Conservation (phyloP, 2,797 vertebrate genomes). For the Selene dorsalis region DNA sequence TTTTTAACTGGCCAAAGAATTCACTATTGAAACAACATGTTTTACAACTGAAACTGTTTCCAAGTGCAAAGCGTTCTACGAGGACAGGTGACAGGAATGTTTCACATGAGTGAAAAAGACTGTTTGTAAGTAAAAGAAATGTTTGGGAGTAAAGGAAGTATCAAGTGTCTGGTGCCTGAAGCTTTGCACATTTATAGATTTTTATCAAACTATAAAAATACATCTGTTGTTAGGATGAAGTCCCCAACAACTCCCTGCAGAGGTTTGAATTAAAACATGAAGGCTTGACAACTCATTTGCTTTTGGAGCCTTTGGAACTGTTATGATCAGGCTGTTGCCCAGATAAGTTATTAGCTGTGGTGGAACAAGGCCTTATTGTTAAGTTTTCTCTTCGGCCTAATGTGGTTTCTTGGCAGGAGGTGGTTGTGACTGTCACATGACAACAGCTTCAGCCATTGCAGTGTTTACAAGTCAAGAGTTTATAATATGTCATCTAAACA, state of each 20-base stretch:
- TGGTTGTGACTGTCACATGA: no score
- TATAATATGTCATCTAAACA: no score
- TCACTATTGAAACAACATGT: neutral
- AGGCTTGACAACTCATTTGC: neutral
- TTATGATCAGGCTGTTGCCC: neutral
- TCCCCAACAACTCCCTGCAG: neutral
- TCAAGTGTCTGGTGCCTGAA: neutral
- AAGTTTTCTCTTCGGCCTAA: neutral
- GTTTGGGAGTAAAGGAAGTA: neutral
- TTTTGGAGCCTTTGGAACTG: slow-evolving; percentile 8
- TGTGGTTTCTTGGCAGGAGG: no score
- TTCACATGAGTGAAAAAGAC: neutral
- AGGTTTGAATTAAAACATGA: neutral
- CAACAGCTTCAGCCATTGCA: no score
- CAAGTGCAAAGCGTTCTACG: neutral
- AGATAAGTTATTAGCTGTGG: neutral
- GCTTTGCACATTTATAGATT: neutral
- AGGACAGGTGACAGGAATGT: neutral
- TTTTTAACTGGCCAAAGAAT: neutral
- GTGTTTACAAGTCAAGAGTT: no score
- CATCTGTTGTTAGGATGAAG: neutral
- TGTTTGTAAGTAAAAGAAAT: neutral
- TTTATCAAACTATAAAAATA: neutral
- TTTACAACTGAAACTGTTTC: neutral
- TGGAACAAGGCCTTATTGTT: neutral